Base-by-base conservation (phyloP, 2,888 invertebrate genomes). In the Apocheima hispidaria region DNA sequence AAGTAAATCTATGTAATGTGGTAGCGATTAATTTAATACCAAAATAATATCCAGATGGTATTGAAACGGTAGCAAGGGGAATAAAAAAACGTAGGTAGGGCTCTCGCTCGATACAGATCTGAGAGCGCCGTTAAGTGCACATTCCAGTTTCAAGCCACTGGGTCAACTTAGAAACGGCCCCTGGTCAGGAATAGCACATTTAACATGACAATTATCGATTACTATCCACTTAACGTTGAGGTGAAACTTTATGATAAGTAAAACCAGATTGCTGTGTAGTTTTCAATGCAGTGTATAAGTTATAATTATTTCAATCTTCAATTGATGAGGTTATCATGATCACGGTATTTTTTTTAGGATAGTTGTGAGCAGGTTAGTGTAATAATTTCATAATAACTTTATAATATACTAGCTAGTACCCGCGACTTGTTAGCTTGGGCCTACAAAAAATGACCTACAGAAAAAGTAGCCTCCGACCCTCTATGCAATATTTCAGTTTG, bases 141-240 rank as follows among this genome's bases (percentile, higher is more conserved):
- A 79, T 78, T 81, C 83, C 73, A 81, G 83, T 82, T 81, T 67
- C 61, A 40, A 64, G 48, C 28, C 73, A 83, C 77, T 87, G 73
- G 86, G 87, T 87, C 86, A 83, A 81, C 74, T 75, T 83, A 84
- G 86, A 88, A 88, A 88, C 83, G 56, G 56, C 20, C 35, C 4
- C 40, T 33, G 52, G 51, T 57, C 61, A 57, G 52, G 61, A 62
- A 82, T 77, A 77, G 72, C 81, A 84, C 80, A 73, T 70, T 77
- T 75, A 81, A 82, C 82, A 79, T 78, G 74, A 85, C 84, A 85
- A 87, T 88, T 88, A 88, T 86, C 82, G 83, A 86, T 88, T 84
- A 87, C 84, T 83, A 86, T 66, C 61, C 54, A 69, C 64, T 62
- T 66, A 65, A 35, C 71, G 51, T 72, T 66, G 77, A 76, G 77